Percentiles rank a stretch among this genome's conserved stretches.
Evolutionary conservation across 1,140 invertebrate genomes (phyloP).

Genomic region (Pseudachorutes palmiensis): DNA sequence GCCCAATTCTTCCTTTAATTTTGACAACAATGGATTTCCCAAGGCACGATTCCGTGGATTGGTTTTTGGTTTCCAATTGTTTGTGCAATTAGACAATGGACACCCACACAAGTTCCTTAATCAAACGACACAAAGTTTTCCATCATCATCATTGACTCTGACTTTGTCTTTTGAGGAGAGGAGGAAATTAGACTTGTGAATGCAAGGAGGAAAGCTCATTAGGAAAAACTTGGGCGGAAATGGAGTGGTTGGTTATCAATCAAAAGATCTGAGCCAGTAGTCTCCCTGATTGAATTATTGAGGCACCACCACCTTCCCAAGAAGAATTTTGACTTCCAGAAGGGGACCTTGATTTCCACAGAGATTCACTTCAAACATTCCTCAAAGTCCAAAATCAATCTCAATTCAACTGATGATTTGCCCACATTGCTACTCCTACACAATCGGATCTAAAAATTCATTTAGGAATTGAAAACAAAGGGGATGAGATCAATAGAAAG

Average conservation of each 20-base stretch:
- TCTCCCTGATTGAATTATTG: constrained; percentile 35
- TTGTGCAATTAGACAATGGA: constrained; percentile 11
- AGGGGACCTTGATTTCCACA: constrained; percentile 31
- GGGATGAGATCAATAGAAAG: neutral
- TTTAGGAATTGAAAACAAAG: neutral
- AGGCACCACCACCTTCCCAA: too few species aligned
- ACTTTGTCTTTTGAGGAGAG: neutral
- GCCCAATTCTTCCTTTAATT: neutral
- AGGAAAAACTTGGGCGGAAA: neutral
- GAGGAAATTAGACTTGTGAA: constrained; percentile 36
- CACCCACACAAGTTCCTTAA: neutral
- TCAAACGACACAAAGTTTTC: constrained; percentile 20
- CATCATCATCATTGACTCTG: neutral
- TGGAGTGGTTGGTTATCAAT: constrained; percentile 36
- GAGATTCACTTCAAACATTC: constrained; percentile 32
- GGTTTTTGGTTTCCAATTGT: too few species aligned
- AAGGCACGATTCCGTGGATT: constrained; percentile 6
- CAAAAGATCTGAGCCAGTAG: constrained; percentile 30
- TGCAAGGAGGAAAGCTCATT: constrained; percentile 35
- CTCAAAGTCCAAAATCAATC: constrained; percentile 36
- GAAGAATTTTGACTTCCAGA: too few species aligned
- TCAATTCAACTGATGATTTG: constrained; percentile 22
- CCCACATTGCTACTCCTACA: neutral
- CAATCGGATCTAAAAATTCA: neutral
- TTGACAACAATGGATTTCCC: neutral